Percentiles rank a stretch among this genome's conserved stretches.
Evolutionary conservation across 35 echinoderm and acorn worm species (phyloP).

Genomic region (Strongylocentrotus purpuratus): DNA sequence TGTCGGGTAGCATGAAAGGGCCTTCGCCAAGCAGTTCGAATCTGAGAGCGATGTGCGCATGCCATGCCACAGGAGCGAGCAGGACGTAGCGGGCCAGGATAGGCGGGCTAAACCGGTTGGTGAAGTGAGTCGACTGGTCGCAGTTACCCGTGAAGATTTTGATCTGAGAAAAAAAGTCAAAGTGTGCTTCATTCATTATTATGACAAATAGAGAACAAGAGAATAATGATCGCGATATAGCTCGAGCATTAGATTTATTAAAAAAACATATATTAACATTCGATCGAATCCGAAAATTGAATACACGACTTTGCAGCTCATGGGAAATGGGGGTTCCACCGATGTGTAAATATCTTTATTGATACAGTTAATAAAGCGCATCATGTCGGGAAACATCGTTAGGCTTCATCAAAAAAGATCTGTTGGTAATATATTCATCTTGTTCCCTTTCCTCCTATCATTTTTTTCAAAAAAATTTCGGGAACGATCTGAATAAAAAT

Average conservation of each 20-base stretch:
- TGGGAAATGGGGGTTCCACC: no score
- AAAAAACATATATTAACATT: no score
- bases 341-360: no score
- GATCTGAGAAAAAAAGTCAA: background rate
- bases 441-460: background rate
- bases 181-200: background rate
- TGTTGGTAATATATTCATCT: background rate
- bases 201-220: no score
- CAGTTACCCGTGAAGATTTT: constrained; percentile 29
- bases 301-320: no score
- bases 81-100: constrained; percentile 39
- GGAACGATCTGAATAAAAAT: background rate
- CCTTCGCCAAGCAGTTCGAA: constrained; percentile 44
- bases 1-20: constrained; percentile 6
- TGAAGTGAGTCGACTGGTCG: background rate
- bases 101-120: background rate
- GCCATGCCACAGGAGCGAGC: background rate
- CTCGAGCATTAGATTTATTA: no score
- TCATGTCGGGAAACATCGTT: no score
- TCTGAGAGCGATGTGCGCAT: constrained; percentile 8
- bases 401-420: background rate
- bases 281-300: no score
- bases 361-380: no score
- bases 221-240: no score
- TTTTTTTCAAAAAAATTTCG: background rate